Percentiles rank a stretch among this genome's conserved stretches.
phyloP scores from a whole-genome alignment of 2,797 vertebrate genomes.

The Naso thynnoides region DNA sequence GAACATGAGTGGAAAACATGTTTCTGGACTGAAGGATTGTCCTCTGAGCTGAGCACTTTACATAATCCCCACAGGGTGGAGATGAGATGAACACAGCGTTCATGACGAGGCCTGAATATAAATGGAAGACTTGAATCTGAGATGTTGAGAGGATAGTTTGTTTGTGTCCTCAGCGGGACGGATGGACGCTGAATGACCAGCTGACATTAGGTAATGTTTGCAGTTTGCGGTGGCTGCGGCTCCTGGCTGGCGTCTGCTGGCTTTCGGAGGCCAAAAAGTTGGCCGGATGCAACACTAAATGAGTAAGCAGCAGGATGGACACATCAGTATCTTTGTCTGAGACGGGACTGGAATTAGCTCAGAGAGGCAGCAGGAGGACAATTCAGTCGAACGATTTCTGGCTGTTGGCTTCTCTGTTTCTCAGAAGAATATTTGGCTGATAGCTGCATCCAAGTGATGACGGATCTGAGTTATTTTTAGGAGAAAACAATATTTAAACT shows the following conservation, averaged over 20 bases:
- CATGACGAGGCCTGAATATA: slow-evolving; percentile 7
- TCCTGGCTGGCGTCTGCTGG: background rate
- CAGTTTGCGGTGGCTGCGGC: slow-evolving; percentile 4
- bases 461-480: slow-evolving; percentile 46
- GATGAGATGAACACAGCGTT: slow-evolving; percentile 26
- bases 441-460: background rate
- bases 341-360: slow-evolving; percentile 9
- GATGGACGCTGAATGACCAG: background rate
- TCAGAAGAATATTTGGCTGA: slow-evolving; percentile 28
- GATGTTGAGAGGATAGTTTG: slow-evolving; percentile 1
- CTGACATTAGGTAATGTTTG: background rate
- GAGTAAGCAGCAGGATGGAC: slow-evolving; percentile 25
- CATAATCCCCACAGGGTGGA: slow-evolving; percentile 41
- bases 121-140: background rate
- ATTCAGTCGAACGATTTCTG: slow-evolving; percentile 30
- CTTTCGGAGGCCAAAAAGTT: slow-evolving; percentile 20
- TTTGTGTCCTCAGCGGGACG: slow-evolving; percentile 8
- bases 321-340: slow-evolving; percentile 2
- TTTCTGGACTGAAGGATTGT: slow-evolving; percentile 34
- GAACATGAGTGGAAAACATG: slow-evolving; percentile 29
- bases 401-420: slow-evolving; percentile 26
- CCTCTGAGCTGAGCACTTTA: slow-evolving; percentile 50
- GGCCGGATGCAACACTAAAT: background rate
- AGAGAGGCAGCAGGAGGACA: slow-evolving; percentile 25
- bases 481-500: slow-evolving; percentile 13